Conservation (phyloP, 1,140 invertebrate genomes). For the Andricus grossulariae region DNA sequence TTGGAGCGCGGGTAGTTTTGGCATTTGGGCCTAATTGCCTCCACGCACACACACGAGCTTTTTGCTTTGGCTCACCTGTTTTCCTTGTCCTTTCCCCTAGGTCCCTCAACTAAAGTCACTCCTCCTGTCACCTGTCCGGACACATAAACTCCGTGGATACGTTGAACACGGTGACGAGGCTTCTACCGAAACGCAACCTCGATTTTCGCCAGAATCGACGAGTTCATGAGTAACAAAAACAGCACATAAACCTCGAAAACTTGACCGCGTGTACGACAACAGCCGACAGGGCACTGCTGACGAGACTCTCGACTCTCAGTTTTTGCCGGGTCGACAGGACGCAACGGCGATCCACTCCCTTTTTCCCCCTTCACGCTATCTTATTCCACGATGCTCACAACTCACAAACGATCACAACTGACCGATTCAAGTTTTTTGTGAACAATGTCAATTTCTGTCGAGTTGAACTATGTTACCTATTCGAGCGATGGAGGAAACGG, state of each 20-base stretch:
- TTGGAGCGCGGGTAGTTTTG: slow-evolving; percentile 13
- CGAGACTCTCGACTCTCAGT: too few species aligned
- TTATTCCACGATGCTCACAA: neutral
- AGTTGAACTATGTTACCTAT: slow-evolving; percentile 15
- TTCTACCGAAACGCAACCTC: slow-evolving; percentile 30
- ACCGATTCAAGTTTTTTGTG: slow-evolving; percentile 18
- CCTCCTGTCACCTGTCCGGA: slow-evolving; percentile 52
- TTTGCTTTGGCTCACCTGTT: slow-evolving; percentile 27
- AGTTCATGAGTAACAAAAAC: slow-evolving; percentile 21
- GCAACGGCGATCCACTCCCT: neutral
- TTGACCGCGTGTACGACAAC: slow-evolving; percentile 2
- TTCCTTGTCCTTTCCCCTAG: slow-evolving; percentile 17
- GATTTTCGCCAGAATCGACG: slow-evolving; percentile 23
- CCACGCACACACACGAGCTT: neutral
- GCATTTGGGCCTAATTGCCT: slow-evolving; percentile 27
- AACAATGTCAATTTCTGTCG: slow-evolving; percentile 14
- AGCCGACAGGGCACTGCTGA: slow-evolving; percentile 18
- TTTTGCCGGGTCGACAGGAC: neutral
- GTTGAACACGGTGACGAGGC: slow-evolving; percentile 12
- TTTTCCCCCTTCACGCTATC: slow-evolving; percentile 1
- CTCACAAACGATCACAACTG: neutral
- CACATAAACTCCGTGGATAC: slow-evolving; percentile 47
- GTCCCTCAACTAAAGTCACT: slow-evolving; percentile 15
- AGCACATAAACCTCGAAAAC: neutral
- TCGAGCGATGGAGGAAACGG: slow-evolving; percentile 35